Percentiles rank a stretch among this genome's conserved stretches.
Conservation (phyloP, 2,888 invertebrate genomes). For the Neoaliturus tenellus region DNA sequence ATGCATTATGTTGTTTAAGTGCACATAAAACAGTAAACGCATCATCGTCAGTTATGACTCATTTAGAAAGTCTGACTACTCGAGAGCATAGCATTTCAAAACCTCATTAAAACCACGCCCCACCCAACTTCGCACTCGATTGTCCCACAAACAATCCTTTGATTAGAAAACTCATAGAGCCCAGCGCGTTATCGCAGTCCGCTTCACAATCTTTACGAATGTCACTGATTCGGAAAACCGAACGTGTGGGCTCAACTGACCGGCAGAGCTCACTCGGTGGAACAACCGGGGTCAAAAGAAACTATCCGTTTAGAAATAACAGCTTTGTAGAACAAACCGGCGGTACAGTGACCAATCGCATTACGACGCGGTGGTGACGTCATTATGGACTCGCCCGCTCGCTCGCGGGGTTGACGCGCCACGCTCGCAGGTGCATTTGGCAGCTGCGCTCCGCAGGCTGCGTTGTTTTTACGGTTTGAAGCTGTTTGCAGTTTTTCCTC, state of each 20-base stretch:
- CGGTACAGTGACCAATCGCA: background rate
- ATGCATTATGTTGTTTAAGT: too few species aligned
- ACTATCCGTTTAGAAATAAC: constrained; percentile 48
- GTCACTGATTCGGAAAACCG: constrained; percentile 25
- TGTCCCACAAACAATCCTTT: background rate
- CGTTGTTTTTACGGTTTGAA: background rate
- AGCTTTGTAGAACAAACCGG: constrained; percentile 28
- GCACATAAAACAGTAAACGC: too few species aligned
- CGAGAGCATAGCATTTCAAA: too few species aligned
- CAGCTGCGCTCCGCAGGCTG: background rate
- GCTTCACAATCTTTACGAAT: background rate
- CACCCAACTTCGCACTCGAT: background rate
- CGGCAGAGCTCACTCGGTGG: background rate
- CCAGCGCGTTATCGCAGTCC: too few species aligned
- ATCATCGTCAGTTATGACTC: too few species aligned
- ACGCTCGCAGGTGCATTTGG: constrained; percentile 6
- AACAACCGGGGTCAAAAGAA: constrained; percentile 26
- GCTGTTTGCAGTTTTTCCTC: background rate
- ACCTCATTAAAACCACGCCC: background rate
- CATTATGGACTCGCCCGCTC: background rate
- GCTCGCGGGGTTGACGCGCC: background rate
- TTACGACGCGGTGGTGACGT: background rate
- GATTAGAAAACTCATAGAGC: too few species aligned
- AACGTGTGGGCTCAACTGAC: background rate
- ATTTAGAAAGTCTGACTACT: too few species aligned